phyloP scores from a whole-genome alignment of 2,888 invertebrate genomes.

The Beris chalybata region DNA sequence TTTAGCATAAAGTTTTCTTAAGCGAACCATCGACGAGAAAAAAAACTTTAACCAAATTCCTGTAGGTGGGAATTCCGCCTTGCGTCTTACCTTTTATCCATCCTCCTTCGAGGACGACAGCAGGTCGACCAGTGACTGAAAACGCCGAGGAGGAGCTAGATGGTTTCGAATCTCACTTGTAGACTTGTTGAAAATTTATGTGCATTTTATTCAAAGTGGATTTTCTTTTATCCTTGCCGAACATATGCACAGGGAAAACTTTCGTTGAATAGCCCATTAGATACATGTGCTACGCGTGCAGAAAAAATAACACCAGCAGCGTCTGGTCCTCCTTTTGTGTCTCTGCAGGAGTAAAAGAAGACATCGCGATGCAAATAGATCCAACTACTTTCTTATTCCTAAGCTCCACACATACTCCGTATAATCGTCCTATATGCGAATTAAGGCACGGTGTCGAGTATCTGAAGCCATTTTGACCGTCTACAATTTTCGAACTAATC shows the following conservation, averaged over 20 bases:
- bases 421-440: no score
- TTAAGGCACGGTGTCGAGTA: no score
- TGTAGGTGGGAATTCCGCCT: background rate
- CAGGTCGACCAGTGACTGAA: background rate
- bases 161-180: slow-evolving; percentile 8
- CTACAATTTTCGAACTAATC: no score
- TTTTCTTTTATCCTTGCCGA: slow-evolving; percentile 22
- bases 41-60: background rate
- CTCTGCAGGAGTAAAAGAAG: background rate
- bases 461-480: no score
- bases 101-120: background rate
- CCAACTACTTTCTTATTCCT: background rate
- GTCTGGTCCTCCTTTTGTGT: slow-evolving; percentile 9
- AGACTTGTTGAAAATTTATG: slow-evolving; percentile 36
- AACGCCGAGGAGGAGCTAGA: slow-evolving; percentile 4
- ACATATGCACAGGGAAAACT: slow-evolving; percentile 32
- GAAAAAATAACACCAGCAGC: slow-evolving; percentile 11
- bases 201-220: slow-evolving; percentile 39
- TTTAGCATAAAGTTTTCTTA: slow-evolving; percentile 23
- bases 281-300: slow-evolving; percentile 31
- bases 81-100: slow-evolving; percentile 1
- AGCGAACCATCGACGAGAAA: background rate
- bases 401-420: background rate
- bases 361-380: background rate
- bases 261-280: slow-evolving; percentile 30